phyloP scores from a whole-genome alignment of 2,888 invertebrate genomes.

The Yponomeuta cagnagella region DNA sequence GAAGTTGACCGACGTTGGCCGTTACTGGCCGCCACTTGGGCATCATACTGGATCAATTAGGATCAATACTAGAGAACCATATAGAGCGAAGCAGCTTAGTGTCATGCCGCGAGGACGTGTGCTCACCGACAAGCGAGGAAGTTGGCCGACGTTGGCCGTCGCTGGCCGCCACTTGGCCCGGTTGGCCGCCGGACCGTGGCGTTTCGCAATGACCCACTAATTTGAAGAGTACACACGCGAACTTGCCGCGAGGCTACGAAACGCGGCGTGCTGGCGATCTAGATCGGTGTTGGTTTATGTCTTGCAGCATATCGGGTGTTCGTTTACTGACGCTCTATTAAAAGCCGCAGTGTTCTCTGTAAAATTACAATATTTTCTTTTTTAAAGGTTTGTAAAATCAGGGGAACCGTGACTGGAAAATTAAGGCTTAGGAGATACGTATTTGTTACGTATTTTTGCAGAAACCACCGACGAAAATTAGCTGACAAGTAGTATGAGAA shows the following conservation, averaged over 20 bases:
- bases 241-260: conserved; percentile 8
- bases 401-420: too few relatives aligned
- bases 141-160: conserved; percentile 49
- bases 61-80: neutral
- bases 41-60: neutral
- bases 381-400: too few relatives aligned
- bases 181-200: conserved; percentile 50
- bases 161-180: conserved; percentile 52
- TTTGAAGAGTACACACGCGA: conserved; percentile 31
- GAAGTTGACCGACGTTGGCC: conserved; percentile 50
- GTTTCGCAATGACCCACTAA: conserved; percentile 49
- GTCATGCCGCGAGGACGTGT: conserved; percentile 54
- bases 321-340: too few relatives aligned
- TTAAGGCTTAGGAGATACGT: too few relatives aligned
- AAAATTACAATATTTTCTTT: too few relatives aligned
- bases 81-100: conserved; percentile 11
- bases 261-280: neutral
- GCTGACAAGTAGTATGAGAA: neutral
- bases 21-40: conserved; percentile 42
- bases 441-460: too few relatives aligned
- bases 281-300: conserved; percentile 1
- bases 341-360: too few relatives aligned
- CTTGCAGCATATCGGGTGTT: neutral
- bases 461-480: too few relatives aligned
- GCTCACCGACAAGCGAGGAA: conserved; percentile 60